A percentile compares a stretch with the other conserved stretches of the same genome.
Conservation (phyloP, 2,113 vertebrate species). For the Stigmatopora nigra region DNA sequence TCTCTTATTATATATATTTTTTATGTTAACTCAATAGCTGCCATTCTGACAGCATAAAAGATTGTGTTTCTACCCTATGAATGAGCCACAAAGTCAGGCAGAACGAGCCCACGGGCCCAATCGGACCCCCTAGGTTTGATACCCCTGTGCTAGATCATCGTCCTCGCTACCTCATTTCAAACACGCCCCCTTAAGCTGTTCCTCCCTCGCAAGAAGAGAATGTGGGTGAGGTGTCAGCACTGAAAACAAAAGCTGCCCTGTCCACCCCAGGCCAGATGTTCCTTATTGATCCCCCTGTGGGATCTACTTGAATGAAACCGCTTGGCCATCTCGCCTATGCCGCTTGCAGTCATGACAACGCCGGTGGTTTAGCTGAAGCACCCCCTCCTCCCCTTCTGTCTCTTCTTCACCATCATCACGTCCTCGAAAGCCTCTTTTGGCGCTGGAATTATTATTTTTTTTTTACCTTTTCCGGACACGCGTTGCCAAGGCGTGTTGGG, state of each 20-base stretch:
- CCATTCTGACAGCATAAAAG: too few relatives aligned
- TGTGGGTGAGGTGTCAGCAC: conserved; percentile 58
- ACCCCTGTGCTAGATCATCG: background rate
- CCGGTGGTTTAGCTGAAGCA: conserved; percentile 15
- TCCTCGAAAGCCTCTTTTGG: conserved; percentile 45
- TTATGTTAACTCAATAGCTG: too few relatives aligned
- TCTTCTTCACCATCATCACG: conserved; percentile 21
- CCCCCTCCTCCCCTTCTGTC: conserved; percentile 7
- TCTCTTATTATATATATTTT: too few relatives aligned
- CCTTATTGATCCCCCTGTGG: conserved; percentile 64
- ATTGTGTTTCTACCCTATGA: too few relatives aligned
- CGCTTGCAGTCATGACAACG: background rate
- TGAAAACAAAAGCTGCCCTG: conserved; percentile 61
- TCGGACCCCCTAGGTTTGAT: too few relatives aligned
- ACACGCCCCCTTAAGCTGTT: conserved; percentile 19
- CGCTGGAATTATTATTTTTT: conserved; percentile 59
- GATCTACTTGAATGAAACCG: conserved; percentile 62
- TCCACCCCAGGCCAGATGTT: conserved; percentile 67
- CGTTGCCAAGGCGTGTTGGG: conserved; percentile 65
- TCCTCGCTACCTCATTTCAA: conserved; percentile 31
- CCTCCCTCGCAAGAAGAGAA: conserved; percentile 36
- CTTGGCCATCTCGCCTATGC: conserved; percentile 41
- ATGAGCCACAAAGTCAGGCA: too few relatives aligned
- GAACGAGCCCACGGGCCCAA: too few relatives aligned
- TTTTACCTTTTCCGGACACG: conserved; percentile 63